Percentiles rank a stretch among this genome's conserved stretches.
phyloP scores from a whole-genome alignment of 2,888 invertebrate genomes.

The Mythimna vitellina region DNA sequence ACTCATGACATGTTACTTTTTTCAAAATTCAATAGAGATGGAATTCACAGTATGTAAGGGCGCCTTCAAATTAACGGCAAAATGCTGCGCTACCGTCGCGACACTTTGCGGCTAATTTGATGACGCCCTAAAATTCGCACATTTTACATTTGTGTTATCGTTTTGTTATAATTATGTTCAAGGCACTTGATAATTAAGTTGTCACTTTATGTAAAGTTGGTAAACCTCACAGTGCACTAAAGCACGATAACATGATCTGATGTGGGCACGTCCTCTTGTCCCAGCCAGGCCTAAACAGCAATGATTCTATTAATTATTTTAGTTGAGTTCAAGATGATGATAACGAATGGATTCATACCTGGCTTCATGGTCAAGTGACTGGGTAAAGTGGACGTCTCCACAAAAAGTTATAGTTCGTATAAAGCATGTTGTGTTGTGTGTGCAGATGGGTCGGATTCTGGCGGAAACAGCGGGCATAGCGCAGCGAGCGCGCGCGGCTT shows the following conservation, averaged over 20 bases:
- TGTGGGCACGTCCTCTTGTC: slow-evolving; percentile 19
- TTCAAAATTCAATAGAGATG: slow-evolving; percentile 10
- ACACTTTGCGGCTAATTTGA: no score
- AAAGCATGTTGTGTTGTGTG: slow-evolving; percentile 60
- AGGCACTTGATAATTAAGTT: slow-evolving; percentile 59
- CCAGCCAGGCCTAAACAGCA: not conserved
- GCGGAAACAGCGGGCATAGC: slow-evolving; percentile 69
- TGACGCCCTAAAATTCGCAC: slow-evolving; percentile 32
- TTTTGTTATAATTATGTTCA: slow-evolving; percentile 52
- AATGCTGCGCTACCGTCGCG: no score
- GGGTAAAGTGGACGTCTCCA: slow-evolving; percentile 28
- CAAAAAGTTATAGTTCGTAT: slow-evolving; percentile 38
- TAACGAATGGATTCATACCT: slow-evolving; percentile 3
- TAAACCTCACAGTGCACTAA: slow-evolving; percentile 51
- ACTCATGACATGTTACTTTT: not conserved
- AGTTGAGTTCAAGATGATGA: no score
- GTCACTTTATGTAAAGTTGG: slow-evolving; percentile 34
- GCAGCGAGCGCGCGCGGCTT: slow-evolving; percentile 55
- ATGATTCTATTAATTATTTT: slow-evolving; percentile 1
- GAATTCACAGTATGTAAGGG: slow-evolving; percentile 28
- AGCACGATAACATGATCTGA: slow-evolving; percentile 35
- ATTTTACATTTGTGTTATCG: slow-evolving; percentile 54
- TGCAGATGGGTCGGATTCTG: slow-evolving; percentile 72
- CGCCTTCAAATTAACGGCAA: no score
- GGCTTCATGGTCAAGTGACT: not conserved